phyloP scores from a whole-genome alignment of 2,797 vertebrate species.

The Pseudomugil tenellus region DNA sequence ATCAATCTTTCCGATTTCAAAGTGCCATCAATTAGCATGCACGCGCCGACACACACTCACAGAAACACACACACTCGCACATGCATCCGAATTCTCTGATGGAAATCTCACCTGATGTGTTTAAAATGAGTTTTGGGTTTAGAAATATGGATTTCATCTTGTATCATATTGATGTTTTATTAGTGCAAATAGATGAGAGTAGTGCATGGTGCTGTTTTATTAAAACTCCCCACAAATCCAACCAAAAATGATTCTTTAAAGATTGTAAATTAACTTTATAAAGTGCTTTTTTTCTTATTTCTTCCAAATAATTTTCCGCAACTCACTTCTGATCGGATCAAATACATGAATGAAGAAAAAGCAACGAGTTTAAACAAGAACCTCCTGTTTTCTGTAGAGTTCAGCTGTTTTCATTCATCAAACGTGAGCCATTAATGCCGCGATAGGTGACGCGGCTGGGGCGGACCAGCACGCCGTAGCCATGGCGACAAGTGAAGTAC shows the following conservation, averaged over 20 bases:
- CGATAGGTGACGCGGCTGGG: slow-evolving; percentile 93
- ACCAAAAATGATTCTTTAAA: slow-evolving; percentile 19
- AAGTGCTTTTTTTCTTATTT: slow-evolving; percentile 69
- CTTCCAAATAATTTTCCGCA: slow-evolving; percentile 18
- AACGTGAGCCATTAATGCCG: slow-evolving; percentile 90
- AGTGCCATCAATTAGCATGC: slow-evolving; percentile 54
- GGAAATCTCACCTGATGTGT: slow-evolving; percentile 39
- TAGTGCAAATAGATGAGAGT: slow-evolving; percentile 65
- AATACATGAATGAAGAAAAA: slow-evolving; percentile 7
- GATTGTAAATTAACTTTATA: slow-evolving; percentile 46
- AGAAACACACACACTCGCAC: slow-evolving; percentile 35
- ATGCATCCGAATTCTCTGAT: slow-evolving; percentile 42
- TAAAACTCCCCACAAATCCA: slow-evolving; percentile 24
- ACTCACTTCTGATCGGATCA: too few species aligned
- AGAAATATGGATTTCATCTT: slow-evolving; percentile 35
- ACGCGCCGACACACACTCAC: slow-evolving; percentile 5
- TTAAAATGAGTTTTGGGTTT: slow-evolving; percentile 46
- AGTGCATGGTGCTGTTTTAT: slow-evolving; percentile 59
- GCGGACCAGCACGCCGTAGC: slow-evolving; percentile 91
- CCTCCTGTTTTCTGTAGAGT: neutral
- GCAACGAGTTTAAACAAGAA: slow-evolving; percentile 5
- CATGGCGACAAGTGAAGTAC: slow-evolving; percentile 90
- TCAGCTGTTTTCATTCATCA: slow-evolving; percentile 87
- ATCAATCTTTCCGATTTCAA: slow-evolving; percentile 35
- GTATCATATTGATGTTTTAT: slow-evolving; percentile 29